Percentiles rank a stretch among this genome's conserved stretches.
Evolutionary conservation across 2,113 vertebrate genomes (phyloP).

Genomic region (Apaloderma vittatum): DNA sequence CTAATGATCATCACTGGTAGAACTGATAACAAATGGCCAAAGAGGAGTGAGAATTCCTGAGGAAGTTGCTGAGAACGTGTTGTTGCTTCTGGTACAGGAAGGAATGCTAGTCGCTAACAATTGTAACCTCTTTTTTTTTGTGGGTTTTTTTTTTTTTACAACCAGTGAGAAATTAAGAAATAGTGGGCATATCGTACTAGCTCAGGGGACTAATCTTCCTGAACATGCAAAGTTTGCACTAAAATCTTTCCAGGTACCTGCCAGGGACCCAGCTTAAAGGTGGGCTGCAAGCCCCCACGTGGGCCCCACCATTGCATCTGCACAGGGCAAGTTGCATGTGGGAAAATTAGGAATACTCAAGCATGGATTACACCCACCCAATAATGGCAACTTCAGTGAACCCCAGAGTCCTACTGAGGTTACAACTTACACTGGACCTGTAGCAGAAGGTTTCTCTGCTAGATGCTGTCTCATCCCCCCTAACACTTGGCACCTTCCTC

Average conservation of each 20-base stretch:
- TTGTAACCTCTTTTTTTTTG: not conserved
- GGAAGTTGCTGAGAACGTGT: slow-evolving; percentile 62
- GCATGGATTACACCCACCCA: not conserved
- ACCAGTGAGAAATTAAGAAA: not conserved
- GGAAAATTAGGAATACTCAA: not conserved
- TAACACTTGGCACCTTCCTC: not conserved
- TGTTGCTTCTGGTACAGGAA: slow-evolving; percentile 72
- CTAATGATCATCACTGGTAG: slow-evolving; percentile 42
- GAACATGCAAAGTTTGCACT: not conserved
- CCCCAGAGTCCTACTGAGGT: not conserved
- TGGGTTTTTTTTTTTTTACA: not conserved
- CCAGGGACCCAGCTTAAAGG: not conserved
- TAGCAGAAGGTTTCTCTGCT: not conserved
- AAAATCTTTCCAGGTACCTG: not conserved
- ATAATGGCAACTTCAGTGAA: not conserved
- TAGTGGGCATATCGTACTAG: not conserved
- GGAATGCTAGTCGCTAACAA: slow-evolving; percentile 46
- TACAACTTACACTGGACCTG: not conserved
- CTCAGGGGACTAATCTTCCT: slow-evolving; percentile 20
- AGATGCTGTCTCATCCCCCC: not conserved
- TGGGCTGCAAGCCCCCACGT: not conserved
- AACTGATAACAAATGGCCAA: slow-evolving; percentile 67
- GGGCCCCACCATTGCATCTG: accelerated
- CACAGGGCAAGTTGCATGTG: not conserved
- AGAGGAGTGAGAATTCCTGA: slow-evolving; percentile 70